A percentile compares a stretch with the other conserved stretches of the same genome.
These are phyloP conservation scores for Psittacara wagleri DNA, from an alignment of 2,113 vertebrate genomes.

Conservation along the genomic window DNA sequence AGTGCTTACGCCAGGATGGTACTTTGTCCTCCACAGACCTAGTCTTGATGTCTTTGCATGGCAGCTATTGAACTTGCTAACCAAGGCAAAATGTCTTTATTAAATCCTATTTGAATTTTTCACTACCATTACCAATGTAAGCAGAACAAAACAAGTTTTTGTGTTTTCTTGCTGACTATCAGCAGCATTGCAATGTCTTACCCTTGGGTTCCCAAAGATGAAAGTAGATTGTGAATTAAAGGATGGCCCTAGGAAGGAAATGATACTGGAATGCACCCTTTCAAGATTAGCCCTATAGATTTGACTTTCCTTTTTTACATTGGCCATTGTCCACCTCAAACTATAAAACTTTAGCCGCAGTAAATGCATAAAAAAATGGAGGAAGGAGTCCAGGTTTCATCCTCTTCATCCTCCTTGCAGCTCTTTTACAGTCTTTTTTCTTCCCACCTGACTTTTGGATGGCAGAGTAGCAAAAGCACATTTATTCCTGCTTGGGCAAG, in stretches of 20 bases:
- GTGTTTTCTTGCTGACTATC: neutral
- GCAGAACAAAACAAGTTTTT: neutral
- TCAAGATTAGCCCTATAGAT: neutral
- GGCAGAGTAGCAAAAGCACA: neutral
- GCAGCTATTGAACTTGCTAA: neutral
- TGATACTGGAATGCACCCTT: neutral
- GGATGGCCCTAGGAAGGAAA: neutral
- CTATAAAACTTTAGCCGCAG: neutral
- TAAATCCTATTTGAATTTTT: neutral
- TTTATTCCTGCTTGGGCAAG: neutral
- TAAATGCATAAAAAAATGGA: neutral
- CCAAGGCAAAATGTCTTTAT: neutral
- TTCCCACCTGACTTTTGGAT: neutral
- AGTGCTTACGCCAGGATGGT: neutral
- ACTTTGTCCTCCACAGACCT: neutral
- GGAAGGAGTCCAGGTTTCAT: neutral
- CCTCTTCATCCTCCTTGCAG: neutral
- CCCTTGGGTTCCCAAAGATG: neutral
- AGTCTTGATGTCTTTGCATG: neutral
- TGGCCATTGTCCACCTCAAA: neutral
- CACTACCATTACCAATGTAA: neutral
- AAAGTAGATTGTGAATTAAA: neutral
- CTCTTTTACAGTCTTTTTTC: neutral
- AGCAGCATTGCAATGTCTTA: neutral
- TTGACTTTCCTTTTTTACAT: neutral